Evolutionary conservation across 1,140 invertebrate genomes (phyloP).

Genomic region (Apis dorsata): DNA sequence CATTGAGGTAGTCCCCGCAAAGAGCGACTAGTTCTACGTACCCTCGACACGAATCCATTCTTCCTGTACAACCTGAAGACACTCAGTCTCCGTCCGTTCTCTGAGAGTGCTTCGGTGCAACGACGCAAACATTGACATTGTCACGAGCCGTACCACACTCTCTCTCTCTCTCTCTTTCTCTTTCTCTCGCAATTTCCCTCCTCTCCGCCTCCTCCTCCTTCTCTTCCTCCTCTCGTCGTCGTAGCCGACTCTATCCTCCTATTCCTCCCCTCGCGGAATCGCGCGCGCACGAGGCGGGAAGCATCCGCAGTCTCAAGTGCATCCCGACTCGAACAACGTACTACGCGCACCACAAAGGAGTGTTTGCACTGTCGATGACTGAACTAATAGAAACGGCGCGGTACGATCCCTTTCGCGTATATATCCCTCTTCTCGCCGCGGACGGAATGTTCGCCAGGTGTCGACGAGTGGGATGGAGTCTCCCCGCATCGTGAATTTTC

Average conservation of each 20-base stretch:
- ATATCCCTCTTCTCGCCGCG: neutral
- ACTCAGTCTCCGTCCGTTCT: constrained; percentile 59
- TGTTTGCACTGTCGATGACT: constrained; percentile 66
- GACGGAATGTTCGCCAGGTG: constrained; percentile 43
- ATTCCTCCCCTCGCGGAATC: constrained; percentile 6
- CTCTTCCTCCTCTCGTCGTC: neutral
- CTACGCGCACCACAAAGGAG: constrained; percentile 44
- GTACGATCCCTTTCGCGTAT: constrained; percentile 44
- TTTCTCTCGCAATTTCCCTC: neutral
- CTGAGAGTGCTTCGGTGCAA: constrained; percentile 65
- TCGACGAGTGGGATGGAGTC: constrained; percentile 43
- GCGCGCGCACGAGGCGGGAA: constrained; percentile 17
- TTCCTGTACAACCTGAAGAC: constrained; percentile 58
- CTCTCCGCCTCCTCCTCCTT: neutral
- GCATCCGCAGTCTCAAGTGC: constrained; percentile 39
- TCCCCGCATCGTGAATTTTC: constrained; percentile 3
- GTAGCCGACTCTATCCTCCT: too few species aligned
- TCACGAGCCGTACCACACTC: constrained; percentile 63
- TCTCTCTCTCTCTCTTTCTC: neutral
- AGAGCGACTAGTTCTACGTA: constrained; percentile 55
- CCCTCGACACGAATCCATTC: constrained; percentile 62
- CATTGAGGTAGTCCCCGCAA: constrained; percentile 65
- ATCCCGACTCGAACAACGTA: constrained; percentile 32
- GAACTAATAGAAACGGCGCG: constrained; percentile 68
- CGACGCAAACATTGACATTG: constrained; percentile 74